Conservation (phyloP, 2,797 vertebrate species). For the Labeo calbasu region DNA sequence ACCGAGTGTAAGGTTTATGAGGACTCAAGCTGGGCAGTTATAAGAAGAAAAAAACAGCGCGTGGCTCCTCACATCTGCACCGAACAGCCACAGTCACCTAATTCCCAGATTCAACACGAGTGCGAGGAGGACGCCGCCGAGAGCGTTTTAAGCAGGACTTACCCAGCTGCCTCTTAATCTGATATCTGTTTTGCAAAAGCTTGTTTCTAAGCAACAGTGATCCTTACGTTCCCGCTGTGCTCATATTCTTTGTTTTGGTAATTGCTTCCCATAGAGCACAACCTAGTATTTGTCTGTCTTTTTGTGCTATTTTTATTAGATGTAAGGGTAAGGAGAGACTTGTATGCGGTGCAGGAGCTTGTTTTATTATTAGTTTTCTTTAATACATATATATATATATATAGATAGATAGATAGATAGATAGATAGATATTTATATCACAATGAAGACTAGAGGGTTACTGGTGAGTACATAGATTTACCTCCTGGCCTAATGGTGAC, state of each 20-base stretch:
- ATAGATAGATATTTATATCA: not conserved
- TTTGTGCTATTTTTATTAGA: constrained; percentile 17
- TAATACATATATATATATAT: not conserved
- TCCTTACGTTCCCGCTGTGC: constrained; percentile 13
- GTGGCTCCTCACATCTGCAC: constrained; percentile 68
- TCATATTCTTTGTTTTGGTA: constrained; percentile 51
- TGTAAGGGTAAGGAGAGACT: not conserved
- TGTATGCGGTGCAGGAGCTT: constrained; percentile 43
- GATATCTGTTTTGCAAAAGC: constrained; percentile 59
- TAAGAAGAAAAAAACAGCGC: constrained; percentile 60
- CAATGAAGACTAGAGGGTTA: not conserved
- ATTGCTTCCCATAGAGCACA: constrained; percentile 45
- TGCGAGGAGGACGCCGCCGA: constrained; percentile 32
- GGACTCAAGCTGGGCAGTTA: constrained; percentile 73
- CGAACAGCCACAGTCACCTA: constrained; percentile 67
- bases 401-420: not conserved
- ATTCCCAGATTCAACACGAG: constrained; percentile 61
- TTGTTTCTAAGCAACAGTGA: constrained; percentile 62
- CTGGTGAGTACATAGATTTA: not conserved
- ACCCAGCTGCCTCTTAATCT: constrained; percentile 58
- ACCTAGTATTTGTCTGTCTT: constrained; percentile 35
- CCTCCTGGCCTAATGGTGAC: not conserved
- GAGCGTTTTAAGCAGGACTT: constrained; percentile 60
- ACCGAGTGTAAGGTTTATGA: constrained; percentile 66
- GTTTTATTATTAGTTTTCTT: not conserved